Base-by-base conservation (phyloP, 1,140 invertebrate genomes). In the Atta cephalotes region DNA sequence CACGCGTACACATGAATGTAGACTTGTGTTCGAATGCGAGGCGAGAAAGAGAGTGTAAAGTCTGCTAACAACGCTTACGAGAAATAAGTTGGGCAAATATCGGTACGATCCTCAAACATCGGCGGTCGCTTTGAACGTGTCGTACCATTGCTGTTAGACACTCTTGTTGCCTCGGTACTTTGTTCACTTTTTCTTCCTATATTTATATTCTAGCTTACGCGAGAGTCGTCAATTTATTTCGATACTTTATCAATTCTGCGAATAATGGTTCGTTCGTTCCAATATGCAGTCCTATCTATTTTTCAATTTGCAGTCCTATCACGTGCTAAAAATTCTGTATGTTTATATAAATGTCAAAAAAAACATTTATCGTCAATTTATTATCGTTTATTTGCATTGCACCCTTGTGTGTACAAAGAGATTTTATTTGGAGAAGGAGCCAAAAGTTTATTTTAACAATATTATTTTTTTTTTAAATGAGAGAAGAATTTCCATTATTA, bases 71-170 rank as follows among this genome's bases (percentile, higher is more conserved):
- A 92, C 93, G 92, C 94, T 95, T 93, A 94, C 93, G 94, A 94
- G 92, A 93, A 94, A 94, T 94, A 94, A 95, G 93, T 95, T 94
- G 90, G 90, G 90, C 94, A 95, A 95, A 95, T 92, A 94, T 94
- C 93, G 93, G 91, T 92, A 91, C 94, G 93, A 94, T 94, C 91
- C 92, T 95, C 94, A 95, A 95, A 95, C 93, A 94, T 92, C 78
- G 93, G 92, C 94, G 94, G 94, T 74, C 87, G 89, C 93, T 94
- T 95, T 95, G 94, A 94, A 93, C 93, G 70, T 85, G 78, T 56
- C 89, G 88, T 87, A 91, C 92, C 90, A 89, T 91, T 86, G 92
- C 92, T 89, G 90, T 91, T 92, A 93, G 92, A 94, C 93, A 91
- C 89, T 91, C 39, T 85, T 62, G 63, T 68, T 60, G 35, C 35